These are phyloP conservation scores for Acronicta psi DNA, from an alignment of 2,888 invertebrate genomes.

Conservation along the genomic window DNA sequence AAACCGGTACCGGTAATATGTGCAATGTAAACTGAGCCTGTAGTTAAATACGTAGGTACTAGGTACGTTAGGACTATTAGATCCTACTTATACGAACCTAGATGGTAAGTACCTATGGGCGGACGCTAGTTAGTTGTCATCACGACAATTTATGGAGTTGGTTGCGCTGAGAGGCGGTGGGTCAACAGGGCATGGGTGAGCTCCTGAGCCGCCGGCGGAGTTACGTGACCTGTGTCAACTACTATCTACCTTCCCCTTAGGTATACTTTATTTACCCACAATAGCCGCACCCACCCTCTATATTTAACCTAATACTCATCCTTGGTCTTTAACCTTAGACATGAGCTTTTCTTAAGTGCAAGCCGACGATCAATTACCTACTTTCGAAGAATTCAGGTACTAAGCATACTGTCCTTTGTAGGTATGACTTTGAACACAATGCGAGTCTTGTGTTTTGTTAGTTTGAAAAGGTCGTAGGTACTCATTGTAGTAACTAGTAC, in stretches of 20 bases:
- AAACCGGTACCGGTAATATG: no score
- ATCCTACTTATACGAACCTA: slow-evolving; percentile 27
- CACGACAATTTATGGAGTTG: slow-evolving; percentile 67
- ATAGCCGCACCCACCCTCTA: slow-evolving; percentile 65
- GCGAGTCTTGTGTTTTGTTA: slow-evolving; percentile 19
- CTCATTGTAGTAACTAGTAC: no score
- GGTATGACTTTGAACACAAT: slow-evolving; percentile 15
- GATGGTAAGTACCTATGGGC: slow-evolving; percentile 36
- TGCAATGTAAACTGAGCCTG: slow-evolving; percentile 1
- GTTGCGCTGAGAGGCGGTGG: slow-evolving; percentile 58
- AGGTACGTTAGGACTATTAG: slow-evolving; percentile 15
- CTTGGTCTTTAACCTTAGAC: slow-evolving; percentile 74
- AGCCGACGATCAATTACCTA: slow-evolving; percentile 52
- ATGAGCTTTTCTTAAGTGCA: slow-evolving; percentile 53
- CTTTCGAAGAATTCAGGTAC: slow-evolving; percentile 40
- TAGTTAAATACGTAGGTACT: slow-evolving; percentile 26
- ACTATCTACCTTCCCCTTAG: slow-evolving; percentile 68
- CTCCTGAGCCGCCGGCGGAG: slow-evolving; percentile 55
- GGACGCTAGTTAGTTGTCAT: slow-evolving; percentile 64
- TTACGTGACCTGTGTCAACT: slow-evolving; percentile 70
- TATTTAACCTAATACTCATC: slow-evolving; percentile 65
- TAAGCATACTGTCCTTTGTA: slow-evolving; percentile 41
- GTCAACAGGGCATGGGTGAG: slow-evolving; percentile 67
- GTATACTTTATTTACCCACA: slow-evolving; percentile 70
- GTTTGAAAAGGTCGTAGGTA: slow-evolving; percentile 5